These are phyloP conservation scores for Anadara kagoshimensis DNA, from an alignment of 1,140 invertebrate species.

Conservation along the genomic window DNA sequence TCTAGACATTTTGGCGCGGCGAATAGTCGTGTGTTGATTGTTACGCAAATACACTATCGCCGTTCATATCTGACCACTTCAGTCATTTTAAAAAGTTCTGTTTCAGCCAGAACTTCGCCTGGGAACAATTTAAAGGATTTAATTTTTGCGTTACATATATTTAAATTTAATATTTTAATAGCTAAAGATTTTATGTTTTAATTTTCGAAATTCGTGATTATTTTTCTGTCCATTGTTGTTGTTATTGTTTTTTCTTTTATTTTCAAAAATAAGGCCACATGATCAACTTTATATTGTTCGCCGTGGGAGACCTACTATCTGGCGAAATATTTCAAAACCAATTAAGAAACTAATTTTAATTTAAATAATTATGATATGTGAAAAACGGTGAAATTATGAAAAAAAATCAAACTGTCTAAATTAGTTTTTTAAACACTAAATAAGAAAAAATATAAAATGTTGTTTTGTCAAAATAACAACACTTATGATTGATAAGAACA, in stretches of 20 bases:
- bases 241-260: not conserved
- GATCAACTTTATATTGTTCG: too few species aligned
- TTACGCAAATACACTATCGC: constrained; percentile 18
- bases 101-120: constrained; percentile 16
- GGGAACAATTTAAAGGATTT: constrained; percentile 22
- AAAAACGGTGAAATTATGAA: too few species aligned
- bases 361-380: too few species aligned
- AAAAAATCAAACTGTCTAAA: too few species aligned
- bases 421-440: too few species aligned
- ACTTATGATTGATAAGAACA: too few species aligned
- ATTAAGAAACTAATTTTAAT: too few species aligned
- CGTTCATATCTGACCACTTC: constrained; percentile 18
- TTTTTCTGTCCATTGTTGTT: not conserved
- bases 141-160: constrained; percentile 4
- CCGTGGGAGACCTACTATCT: too few species aligned
- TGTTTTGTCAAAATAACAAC: too few species aligned
- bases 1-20: constrained; percentile 73
- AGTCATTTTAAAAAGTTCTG: constrained; percentile 19
- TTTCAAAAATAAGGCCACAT: too few species aligned
- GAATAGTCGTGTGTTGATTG: constrained; percentile 23
- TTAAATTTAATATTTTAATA: constrained; percentile 10
- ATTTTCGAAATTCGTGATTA: not conserved
- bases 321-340: too few species aligned
- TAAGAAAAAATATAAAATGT: too few species aligned
- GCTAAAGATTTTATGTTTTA: constrained; percentile 7